Evolutionary conservation across 2,797 vertebrate species (phyloP), one percentile per base, ranked within the genome.

Genomic region (Catamblyrhynchus diadema): DNA sequence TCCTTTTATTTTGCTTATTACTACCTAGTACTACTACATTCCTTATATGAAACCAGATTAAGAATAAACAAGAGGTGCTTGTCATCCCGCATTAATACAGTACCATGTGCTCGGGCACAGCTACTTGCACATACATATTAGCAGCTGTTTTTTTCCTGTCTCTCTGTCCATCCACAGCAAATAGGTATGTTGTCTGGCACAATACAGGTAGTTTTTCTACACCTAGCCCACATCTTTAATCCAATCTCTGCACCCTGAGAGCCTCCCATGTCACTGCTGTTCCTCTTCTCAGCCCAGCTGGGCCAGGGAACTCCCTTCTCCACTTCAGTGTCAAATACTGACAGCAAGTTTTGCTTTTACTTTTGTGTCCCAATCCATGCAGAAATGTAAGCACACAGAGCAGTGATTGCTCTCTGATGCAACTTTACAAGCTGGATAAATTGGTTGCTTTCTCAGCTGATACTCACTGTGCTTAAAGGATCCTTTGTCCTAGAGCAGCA

Each of bases 381-480:
- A 41, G 11, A 41, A 22, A 30, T 4, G 6, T 57, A 74, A 83
- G 61, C 14, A 61, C 33, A 53, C 1, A 51, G 19, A 77, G 33
- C 56, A 67, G 15, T 14, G 18, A 74, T 48, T 3, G 1, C 64
- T 32, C 42, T 66, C 41, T 4, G 4, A 17, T 14, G 6, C 37
- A 69, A 5, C 14, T 56, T 69, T 33, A 69, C 41, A 72, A 81
- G 37, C 37, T 54, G 39, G 20, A 45, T n/a, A 64, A 64, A 66
- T 23, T 19, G 25, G 21, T 85, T 62, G 65, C 54, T 88, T 71
- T 81, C n/a, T 84, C n/a, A 91, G 82, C 45, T 54, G 73, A 64
- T 96, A 96, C 96, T 97, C 82, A 96, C 96, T 54, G 89, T 77
- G 74, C 27, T 92, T 81, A 62, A 80, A 75, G 32, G 47, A 61